These are phyloP conservation scores for Procavia capensis DNA, from an alignment of 2,113 vertebrate genomes.

Conservation along the genomic window DNA sequence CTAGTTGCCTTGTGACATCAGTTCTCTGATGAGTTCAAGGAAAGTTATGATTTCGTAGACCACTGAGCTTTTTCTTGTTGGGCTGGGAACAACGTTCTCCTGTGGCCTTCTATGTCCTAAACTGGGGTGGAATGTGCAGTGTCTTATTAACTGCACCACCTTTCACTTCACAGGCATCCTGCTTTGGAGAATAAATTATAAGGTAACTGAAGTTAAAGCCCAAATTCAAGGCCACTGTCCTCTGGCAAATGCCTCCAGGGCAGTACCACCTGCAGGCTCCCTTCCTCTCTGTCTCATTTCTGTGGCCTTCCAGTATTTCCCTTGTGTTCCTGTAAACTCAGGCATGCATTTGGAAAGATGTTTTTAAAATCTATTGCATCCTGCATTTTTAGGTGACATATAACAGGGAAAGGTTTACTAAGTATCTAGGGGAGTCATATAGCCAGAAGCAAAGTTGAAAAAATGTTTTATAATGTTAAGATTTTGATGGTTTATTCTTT, in stretches of 20 bases:
- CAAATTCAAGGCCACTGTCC: not conserved
- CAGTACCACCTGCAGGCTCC: not conserved
- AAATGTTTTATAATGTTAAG: slow-evolving; percentile 47
- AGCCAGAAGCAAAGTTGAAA: not conserved
- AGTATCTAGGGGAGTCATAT: not conserved
- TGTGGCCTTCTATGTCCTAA: not conserved
- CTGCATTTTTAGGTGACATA: not conserved
- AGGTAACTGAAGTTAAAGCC: not conserved
- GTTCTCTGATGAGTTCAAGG: not conserved
- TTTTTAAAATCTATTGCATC: not conserved
- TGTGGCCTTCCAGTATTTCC: not conserved
- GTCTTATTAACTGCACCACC: not conserved
- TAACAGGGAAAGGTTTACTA: not conserved
- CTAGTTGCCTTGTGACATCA: not conserved
- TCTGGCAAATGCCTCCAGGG: not conserved
- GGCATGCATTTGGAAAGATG: not conserved
- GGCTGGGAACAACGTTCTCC: not conserved
- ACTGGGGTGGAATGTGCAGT: not conserved
- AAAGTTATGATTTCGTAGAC: not conserved
- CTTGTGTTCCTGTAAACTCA: not conserved
- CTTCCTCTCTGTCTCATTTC: not conserved
- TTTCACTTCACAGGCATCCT: not conserved
- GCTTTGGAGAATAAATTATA: not conserved
- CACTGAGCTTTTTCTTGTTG: not conserved
- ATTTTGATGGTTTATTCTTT: slow-evolving; percentile 48